Percentiles rank a stretch among this genome's conserved stretches.
Evolutionary conservation across 92 coral and sea anemone genomes (phyloP).

Genomic region (Hydrozoanthus gracilis): DNA sequence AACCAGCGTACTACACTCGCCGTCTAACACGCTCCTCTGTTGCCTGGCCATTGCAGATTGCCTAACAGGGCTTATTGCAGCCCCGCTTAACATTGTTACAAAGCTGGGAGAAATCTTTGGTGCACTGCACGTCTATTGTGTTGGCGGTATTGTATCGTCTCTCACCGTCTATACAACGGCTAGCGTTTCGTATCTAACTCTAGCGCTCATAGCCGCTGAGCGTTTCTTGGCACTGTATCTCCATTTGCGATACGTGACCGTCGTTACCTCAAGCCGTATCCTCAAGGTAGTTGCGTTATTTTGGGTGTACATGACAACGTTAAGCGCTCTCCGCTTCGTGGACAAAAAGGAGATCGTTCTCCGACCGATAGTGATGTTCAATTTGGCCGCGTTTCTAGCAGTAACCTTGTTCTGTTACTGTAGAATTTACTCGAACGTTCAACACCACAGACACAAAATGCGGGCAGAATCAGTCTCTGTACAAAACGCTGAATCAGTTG

Average conservation of each 20-base stretch:
- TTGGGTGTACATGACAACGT: constrained; percentile 8
- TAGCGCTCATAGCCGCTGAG: constrained; percentile 34
- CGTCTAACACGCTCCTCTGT: constrained; percentile 40
- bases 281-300: not conserved
- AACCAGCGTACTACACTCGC: constrained; percentile 21
- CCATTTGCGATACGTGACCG: constrained; percentile 21
- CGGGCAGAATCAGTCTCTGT: constrained; percentile 10
- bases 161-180: constrained; percentile 19
- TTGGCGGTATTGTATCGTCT: constrained; percentile 13
- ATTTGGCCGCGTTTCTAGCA: not conserved
- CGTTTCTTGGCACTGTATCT: constrained; percentile 37
- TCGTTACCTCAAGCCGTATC: constrained; percentile 33
- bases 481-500: not conserved
- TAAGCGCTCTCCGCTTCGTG: constrained; percentile 27
- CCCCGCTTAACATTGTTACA: constrained; percentile 25
- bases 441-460: constrained; percentile 25
- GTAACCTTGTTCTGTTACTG: constrained; percentile 34
- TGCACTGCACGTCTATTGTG: constrained; percentile 3
- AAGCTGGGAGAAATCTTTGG: constrained; percentile 18
- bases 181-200: constrained; percentile 38
- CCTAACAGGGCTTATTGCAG: constrained; percentile 19
- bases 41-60: constrained; percentile 37
- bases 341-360: constrained; percentile 11
- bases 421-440: constrained; percentile 25
- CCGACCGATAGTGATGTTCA: constrained; percentile 20